Evolutionary conservation across 2,113 vertebrate genomes (phyloP), one percentile per base, ranked within the genome.

Genomic region (Otolemur garnettii): DNA sequence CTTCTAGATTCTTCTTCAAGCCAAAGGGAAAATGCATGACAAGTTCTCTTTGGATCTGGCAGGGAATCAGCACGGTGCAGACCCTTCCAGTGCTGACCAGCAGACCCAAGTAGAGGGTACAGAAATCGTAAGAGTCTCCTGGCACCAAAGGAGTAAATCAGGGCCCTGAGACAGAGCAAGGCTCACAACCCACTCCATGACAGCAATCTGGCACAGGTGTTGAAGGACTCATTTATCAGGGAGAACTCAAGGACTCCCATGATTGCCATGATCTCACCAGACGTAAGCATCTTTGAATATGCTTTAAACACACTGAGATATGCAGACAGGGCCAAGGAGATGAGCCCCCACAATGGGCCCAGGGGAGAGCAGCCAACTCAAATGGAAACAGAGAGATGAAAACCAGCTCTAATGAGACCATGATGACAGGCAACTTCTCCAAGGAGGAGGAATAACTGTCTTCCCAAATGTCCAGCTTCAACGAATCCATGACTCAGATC

Each of bases 261-360:
- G 99, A 99, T 99, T 97, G 99, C 99, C 33, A 99, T 99, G 99
- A 99, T 99, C 96, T 99, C 99, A 82, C 99, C 99, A 24, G 99
- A 99, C 90, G 99, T 99, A 98, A 97, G 96, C 95, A 99, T 99
- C 11, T 99, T 99, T 95, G 99, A 99, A 94, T 99, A 99, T 87
- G 99, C 99, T 22, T 98, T 99, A 97, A 99, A 99, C 97, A 99
- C 99, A 0, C 98, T 99, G 95, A 99, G 99, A 97, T 99, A 99
- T 0, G 99, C 99, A 93, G 99, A 99, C 99, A 99, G 99, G 96
- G 98, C 99, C 90, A 99, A 99, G 93, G 99, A 99, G 91, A 98
- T 99, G 82, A 98, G 98, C 57, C 98, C 98, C 60, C 97, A 98
- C 83, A 98, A 95, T 7, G 97, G 98, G 86, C 96, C 94, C 50